A percentile compares a stretch with the other conserved stretches of the same genome.
These are phyloP conservation scores for Sebastes elongatus DNA, from an alignment of 2,797 vertebrate genomes.

Conservation along the genomic window DNA sequence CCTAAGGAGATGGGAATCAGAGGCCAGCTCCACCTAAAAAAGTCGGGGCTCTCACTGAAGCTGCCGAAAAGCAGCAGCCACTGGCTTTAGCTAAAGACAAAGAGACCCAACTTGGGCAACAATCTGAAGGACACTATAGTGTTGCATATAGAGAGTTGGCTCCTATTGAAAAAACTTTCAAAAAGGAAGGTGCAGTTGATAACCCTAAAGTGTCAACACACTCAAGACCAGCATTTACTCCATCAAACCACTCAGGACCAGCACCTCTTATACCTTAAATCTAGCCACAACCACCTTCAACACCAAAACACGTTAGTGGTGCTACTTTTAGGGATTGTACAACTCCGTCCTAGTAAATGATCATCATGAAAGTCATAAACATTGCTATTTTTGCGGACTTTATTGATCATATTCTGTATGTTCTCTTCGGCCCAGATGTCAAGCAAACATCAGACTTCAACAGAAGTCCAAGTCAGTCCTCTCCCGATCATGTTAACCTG, in stretches of 20 bases:
- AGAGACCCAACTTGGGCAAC: neutral
- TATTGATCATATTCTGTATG: too few species aligned
- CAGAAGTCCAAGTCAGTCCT: too few species aligned
- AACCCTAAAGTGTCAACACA: neutral
- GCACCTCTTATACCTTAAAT: neutral
- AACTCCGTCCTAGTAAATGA: neutral
- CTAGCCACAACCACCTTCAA: neutral
- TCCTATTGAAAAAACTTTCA: neutral
- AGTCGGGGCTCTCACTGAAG: neutral
- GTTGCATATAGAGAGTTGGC: neutral
- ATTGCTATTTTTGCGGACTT: too few species aligned
- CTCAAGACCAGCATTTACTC: neutral
- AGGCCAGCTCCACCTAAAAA: neutral
- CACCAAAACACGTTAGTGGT: neutral
- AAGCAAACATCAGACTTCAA: too few species aligned
- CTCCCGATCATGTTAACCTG: too few species aligned
- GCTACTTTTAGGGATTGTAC: neutral
- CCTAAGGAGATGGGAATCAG: neutral
- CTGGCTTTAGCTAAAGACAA: neutral
- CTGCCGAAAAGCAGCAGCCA: neutral
- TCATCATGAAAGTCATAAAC: neutral
- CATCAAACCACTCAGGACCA: neutral
- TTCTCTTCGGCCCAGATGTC: too few species aligned
- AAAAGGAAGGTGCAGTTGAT: neutral
- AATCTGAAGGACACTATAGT: neutral